A percentile compares a stretch with the other conserved stretches of the same genome.
Conservation (phyloP, 2,113 vertebrate genomes). For the Lepisosteus osseus region DNA sequence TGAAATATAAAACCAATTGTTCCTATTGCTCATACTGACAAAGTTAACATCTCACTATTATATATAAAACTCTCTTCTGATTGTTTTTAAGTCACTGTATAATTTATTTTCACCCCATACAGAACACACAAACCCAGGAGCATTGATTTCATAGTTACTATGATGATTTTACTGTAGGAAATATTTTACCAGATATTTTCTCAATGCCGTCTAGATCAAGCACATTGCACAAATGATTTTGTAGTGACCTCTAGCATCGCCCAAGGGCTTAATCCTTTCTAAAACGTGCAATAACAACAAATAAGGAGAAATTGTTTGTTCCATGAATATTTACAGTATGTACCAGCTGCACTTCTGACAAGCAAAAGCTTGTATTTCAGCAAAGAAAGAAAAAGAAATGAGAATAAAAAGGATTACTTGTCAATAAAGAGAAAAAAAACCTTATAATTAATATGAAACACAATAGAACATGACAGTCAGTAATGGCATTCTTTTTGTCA, state of each 20-base stretch:
- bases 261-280: background rate
- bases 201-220: background rate
- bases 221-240: background rate
- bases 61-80: too few relatives aligned
- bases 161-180: too few relatives aligned
- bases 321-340: background rate
- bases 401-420: background rate
- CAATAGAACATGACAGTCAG: background rate
- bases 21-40: too few relatives aligned
- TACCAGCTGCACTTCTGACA: background rate
- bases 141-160: too few relatives aligned
- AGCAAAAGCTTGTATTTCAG: background rate
- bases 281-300: background rate
- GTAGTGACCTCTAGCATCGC: background rate
- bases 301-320: conserved; percentile 3
- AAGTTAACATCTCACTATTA: too few relatives aligned
- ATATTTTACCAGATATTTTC: background rate
- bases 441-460: background rate
- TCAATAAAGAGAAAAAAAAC: background rate
- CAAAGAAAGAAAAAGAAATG: background rate
- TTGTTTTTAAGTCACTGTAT: too few relatives aligned
- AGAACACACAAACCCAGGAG: too few relatives aligned
- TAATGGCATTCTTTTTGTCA: background rate
- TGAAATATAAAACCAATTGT: too few relatives aligned
- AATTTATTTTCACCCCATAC: too few relatives aligned